Evolutionary conservation across 2,797 vertebrate species (phyloP).

Genomic region (Myiothlypis chrysogaster): DNA sequence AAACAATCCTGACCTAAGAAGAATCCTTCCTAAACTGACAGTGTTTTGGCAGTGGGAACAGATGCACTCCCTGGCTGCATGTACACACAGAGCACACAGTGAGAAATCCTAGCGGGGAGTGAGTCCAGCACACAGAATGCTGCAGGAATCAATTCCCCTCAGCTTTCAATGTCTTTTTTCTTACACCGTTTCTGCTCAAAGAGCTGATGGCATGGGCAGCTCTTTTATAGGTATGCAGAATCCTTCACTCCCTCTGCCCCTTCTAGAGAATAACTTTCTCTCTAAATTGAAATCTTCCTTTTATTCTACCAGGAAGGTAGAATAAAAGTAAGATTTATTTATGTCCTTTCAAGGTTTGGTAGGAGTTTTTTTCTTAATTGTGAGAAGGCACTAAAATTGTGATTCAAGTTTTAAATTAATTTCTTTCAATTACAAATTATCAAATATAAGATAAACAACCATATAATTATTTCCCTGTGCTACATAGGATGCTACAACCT

Average conservation of each 20-base stretch:
- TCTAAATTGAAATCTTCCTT: not conserved
- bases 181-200: not conserved
- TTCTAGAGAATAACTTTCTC: not conserved
- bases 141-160: not conserved
- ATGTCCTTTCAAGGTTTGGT: not conserved
- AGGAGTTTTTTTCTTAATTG: rapidly evolving
- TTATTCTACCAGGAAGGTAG: not conserved
- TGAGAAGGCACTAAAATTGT: not conserved
- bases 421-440: not conserved
- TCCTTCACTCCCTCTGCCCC: not conserved
- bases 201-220: not conserved
- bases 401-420: not conserved
- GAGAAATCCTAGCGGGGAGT: not conserved
- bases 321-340: not conserved
- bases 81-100: not conserved
- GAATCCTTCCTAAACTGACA: not conserved
- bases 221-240: not conserved
- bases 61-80: not conserved
- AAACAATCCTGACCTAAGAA: not conserved
- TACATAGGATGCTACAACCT: not conserved
- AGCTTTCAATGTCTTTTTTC: not conserved
- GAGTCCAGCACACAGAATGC: not conserved
- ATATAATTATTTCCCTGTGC: not conserved
- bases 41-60: not conserved
- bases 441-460: not conserved